Conservation (phyloP, 2,113 vertebrate species). For the Ailurus styani region DNA sequence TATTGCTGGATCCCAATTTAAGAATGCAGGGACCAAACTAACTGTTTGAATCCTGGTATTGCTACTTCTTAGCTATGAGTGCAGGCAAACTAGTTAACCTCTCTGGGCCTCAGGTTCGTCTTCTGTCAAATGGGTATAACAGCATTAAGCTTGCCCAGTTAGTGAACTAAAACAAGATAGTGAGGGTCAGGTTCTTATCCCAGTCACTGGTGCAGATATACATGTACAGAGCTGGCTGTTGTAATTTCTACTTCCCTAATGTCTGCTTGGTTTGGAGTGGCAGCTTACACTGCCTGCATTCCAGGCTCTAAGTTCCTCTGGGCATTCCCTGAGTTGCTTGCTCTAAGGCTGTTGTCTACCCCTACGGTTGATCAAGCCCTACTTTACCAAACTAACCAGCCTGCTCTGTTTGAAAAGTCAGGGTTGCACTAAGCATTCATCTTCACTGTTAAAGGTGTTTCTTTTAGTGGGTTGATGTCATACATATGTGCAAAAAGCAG, state of each 20-base stretch:
- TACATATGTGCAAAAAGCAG: background rate
- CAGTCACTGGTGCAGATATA: background rate
- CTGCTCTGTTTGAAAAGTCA: background rate
- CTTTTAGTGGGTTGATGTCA: background rate
- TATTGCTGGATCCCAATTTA: background rate
- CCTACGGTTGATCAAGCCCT: background rate
- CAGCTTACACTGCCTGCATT: background rate
- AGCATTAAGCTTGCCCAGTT: background rate
- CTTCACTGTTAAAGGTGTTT: background rate
- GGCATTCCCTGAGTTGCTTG: background rate
- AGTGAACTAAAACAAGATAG: background rate
- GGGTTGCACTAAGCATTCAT: background rate
- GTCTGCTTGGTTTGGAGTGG: background rate
- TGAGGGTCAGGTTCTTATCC: background rate
- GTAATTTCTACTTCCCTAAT: background rate
- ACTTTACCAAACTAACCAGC: background rate
- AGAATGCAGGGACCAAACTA: background rate
- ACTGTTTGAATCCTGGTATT: background rate
- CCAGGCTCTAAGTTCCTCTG: background rate
- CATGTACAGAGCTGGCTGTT: background rate
- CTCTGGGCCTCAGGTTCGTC: background rate
- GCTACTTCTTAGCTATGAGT: background rate
- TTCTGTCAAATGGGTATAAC: background rate
- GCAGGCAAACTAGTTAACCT: background rate
- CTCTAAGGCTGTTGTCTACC: background rate